These are phyloP conservation scores for Limosa lapponica DNA, from an alignment of 2,797 vertebrate genomes.

Conservation along the genomic window DNA sequence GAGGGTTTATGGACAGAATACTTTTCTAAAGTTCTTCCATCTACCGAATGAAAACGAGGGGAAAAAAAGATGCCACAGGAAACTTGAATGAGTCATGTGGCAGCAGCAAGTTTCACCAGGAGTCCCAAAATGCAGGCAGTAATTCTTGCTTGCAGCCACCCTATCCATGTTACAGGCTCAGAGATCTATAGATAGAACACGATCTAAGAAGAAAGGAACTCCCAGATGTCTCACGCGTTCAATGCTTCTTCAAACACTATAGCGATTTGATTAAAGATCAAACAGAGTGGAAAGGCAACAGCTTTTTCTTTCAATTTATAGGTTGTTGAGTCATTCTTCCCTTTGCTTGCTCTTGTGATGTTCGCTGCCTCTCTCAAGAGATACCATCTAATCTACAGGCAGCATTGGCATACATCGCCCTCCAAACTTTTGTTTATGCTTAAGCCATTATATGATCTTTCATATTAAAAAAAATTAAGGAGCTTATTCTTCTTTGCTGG, in stretches of 20 bases:
- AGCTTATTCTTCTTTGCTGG: background rate
- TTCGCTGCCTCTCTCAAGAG: background rate
- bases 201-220: background rate
- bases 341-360: background rate
- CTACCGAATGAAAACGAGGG: background rate
- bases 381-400: background rate
- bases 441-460: background rate
- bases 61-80: background rate
- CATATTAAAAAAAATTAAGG: background rate
- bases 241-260: background rate
- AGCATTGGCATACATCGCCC: background rate
- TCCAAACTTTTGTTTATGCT: background rate
- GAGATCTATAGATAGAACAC: conserved; percentile 1
- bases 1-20: background rate
- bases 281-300: background rate
- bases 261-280: conserved; percentile 35
- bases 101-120: background rate
- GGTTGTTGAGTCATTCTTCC: background rate
- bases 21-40: background rate
- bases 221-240: background rate
- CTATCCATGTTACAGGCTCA: background rate
- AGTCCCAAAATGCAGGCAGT: background rate
- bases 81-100: conserved; percentile 22
- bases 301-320: background rate
- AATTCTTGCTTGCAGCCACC: conserved; percentile 9